Percentiles rank a stretch among this genome's conserved stretches.
Conservation (phyloP, 1,140 invertebrate genomes). For the Drosophila subpulchrella region DNA sequence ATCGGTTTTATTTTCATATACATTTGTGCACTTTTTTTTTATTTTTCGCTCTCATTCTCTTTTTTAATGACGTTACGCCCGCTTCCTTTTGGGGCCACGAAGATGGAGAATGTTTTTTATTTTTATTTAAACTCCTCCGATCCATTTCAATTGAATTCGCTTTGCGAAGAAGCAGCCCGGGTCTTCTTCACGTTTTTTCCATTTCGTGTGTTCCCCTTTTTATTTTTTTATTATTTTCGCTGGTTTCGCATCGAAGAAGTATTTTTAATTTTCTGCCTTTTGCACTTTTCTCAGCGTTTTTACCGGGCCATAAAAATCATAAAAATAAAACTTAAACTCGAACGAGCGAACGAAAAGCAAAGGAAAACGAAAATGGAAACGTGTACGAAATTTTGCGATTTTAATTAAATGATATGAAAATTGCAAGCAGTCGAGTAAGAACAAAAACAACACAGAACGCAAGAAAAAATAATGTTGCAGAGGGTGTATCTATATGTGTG, state of each 20-base stretch:
- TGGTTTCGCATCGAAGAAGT: constrained; percentile 61
- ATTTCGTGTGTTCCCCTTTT: constrained; percentile 25
- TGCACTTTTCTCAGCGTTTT: constrained; percentile 74
- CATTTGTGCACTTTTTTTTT: background rate
- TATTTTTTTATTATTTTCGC: constrained; percentile 39
- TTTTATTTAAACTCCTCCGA: constrained; percentile 54
- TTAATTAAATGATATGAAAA: constrained; percentile 83
- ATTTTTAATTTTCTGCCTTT: constrained; percentile 82
- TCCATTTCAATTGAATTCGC: constrained; percentile 73
- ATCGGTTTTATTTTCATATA: constrained; percentile 6
- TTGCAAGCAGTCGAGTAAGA: constrained; percentile 64
- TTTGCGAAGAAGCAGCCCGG: background rate
- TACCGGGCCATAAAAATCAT: constrained; percentile 76
- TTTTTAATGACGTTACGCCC: constrained; percentile 76
- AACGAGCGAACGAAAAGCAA: constrained; percentile 43
- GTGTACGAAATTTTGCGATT: constrained; percentile 82
- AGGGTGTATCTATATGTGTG: constrained; percentile 19
- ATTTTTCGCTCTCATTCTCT: constrained; percentile 26
- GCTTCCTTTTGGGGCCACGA: constrained; percentile 58
- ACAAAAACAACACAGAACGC: constrained; percentile 11
- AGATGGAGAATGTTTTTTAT: constrained; percentile 29
- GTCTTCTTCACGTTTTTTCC: constrained; percentile 26
- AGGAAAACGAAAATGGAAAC: constrained; percentile 73
- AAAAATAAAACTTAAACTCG: constrained; percentile 71
- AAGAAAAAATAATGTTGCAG: background rate